Evolutionary conservation across 2,797 vertebrate species (phyloP).

Genomic region (Tinamus major): DNA sequence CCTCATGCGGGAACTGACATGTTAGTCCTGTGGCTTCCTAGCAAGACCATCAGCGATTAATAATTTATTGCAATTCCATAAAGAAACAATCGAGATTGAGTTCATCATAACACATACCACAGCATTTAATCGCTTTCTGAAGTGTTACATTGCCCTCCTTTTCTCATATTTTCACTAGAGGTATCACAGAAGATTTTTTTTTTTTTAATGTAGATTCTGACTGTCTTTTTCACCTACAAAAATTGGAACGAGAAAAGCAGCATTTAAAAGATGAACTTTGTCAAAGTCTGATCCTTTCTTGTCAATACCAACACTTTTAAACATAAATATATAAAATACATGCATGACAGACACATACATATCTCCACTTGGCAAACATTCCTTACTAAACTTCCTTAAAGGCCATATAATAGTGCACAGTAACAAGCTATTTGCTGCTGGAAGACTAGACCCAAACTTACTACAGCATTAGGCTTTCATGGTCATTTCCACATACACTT

Average conservation of each 20-base stretch:
- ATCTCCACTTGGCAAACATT: background rate
- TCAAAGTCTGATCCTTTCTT: background rate
- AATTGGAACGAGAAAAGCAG: background rate
- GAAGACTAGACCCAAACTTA: background rate
- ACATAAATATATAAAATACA: background rate
- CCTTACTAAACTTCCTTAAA: background rate
- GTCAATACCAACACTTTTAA: background rate
- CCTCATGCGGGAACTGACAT: background rate
- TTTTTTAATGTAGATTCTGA: background rate
- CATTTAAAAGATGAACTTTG: background rate
- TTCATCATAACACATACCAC: background rate
- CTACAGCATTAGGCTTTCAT: background rate
- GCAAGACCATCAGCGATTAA: background rate
- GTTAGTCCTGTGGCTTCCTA: background rate
- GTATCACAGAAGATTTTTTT: background rate
- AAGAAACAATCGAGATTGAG: background rate
- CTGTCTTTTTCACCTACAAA: background rate
- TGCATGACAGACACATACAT: background rate
- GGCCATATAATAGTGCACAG: background rate
- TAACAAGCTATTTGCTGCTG: background rate
- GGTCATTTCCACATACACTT: background rate
- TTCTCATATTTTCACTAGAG: background rate
- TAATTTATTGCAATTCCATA: background rate
- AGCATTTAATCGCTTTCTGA: background rate
- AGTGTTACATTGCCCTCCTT: background rate